phyloP scores from a whole-genome alignment of 2,888 invertebrate species.

The Orchesellides sinensis region DNA sequence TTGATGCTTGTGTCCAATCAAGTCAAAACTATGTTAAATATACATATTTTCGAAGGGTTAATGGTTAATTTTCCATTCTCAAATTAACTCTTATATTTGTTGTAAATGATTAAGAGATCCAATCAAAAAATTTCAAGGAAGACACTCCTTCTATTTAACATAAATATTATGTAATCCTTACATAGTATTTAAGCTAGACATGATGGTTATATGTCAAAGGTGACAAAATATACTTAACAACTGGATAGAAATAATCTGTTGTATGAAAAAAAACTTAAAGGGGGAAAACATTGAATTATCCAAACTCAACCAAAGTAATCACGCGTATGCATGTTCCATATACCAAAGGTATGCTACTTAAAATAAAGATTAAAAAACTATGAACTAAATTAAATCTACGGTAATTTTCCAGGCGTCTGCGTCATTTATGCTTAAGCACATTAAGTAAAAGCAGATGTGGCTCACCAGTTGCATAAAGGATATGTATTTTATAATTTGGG shows the following conservation, averaged over 20 bases:
- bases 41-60: too few species aligned
- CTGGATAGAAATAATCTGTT: slow-evolving; percentile 12
- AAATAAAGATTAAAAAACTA: not conserved
- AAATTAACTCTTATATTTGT: too few species aligned
- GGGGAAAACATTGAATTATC: not conserved
- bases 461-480: not conserved
- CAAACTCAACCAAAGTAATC: too few species aligned
- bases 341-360: not conserved
- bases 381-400: slow-evolving; percentile 2
- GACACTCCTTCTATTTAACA: slow-evolving; percentile 52
- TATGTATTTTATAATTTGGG: too few species aligned
- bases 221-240: slow-evolving; percentile 7
- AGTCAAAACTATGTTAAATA: too few species aligned
- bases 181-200: not conserved
- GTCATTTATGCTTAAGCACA: too few species aligned
- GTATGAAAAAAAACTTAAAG: not conserved
- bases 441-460: not conserved
- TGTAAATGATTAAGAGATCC: too few species aligned
- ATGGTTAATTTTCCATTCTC: too few species aligned
- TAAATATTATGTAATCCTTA: not conserved
- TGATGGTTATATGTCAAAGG: slow-evolving; percentile 17
- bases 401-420: slow-evolving; percentile 31
- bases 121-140: slow-evolving; percentile 21
- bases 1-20: not conserved
- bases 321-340: not conserved